Percentiles rank a stretch among this genome's conserved stretches.
Evolutionary conservation across 2,113 vertebrate genomes (phyloP).

Genomic region (Ammospiza nelsoni): DNA sequence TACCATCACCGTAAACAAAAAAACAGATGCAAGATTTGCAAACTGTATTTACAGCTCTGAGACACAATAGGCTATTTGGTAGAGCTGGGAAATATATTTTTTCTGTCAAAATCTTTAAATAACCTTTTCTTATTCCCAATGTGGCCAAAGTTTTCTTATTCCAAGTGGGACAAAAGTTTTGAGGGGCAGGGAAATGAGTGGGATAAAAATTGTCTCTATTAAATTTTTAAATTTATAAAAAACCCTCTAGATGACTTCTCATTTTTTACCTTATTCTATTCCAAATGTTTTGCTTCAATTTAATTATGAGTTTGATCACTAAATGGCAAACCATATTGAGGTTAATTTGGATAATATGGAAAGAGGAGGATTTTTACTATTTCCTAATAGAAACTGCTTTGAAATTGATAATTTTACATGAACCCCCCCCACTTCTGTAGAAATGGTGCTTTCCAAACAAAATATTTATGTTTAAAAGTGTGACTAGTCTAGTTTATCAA

Average conservation of each 20-base stretch:
- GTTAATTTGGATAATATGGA: not conserved
- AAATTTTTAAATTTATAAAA: not conserved
- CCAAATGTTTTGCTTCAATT: not conserved
- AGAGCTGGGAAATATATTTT: not conserved
- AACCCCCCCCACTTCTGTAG: not conserved
- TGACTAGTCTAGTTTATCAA: not conserved
- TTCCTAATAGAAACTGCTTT: not conserved
- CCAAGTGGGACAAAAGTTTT: not conserved
- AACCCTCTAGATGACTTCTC: not conserved
- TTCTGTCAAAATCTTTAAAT: not conserved
- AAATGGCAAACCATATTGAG: not conserved
- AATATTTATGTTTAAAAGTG: not conserved
- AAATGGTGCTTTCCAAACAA: not conserved
- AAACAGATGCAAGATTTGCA: not conserved
- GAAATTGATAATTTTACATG: not conserved
- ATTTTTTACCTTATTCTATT: not conserved
- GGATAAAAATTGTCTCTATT: not conserved
- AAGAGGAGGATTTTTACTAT: not conserved
- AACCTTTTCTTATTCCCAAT: not conserved
- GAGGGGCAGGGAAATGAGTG: not conserved
- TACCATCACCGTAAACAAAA: conserved; percentile 35
- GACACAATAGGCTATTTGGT: not conserved
- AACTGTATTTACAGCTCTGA: not conserved
- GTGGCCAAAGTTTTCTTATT: not conserved
- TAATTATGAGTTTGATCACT: not conserved